Base-by-base conservation (phyloP, 2,888 invertebrate genomes). In the Volucella inflata region DNA sequence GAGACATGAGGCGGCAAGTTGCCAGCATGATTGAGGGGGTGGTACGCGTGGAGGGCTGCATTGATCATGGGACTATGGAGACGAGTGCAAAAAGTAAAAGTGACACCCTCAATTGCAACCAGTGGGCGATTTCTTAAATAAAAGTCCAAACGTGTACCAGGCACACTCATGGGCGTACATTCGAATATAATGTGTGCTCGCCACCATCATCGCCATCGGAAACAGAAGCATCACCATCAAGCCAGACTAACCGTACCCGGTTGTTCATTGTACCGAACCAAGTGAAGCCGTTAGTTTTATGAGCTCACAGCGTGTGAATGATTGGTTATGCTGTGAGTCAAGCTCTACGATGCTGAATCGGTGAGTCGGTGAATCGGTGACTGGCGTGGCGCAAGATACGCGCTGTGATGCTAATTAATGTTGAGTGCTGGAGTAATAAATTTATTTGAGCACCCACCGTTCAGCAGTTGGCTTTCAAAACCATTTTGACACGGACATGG, bases 91-190 rank as follows among this genome's bases (percentile, higher is more conserved):
- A 65, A 40, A 17, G 10, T 17, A 21, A 55, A 74, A 74, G 50
- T 71, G 76, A 85, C 84, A 85, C 84, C 84, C 84, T 81, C 80
- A 80, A 84, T 85, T 75, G 11, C 46, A 70, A 17, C 36, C 40
- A n/a, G n/a, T 44, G 64, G 57, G 62, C 17, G 68, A 78, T 78
- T 55, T 30, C 30, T 30, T 55, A 40, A 84, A 80, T 76, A 76
- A 80, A 80, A 76, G 84, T 80, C 71, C 80, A 85, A 85, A 62
- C 75, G 21, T 76, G 84, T 85, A 71, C 80, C 84, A 85, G 84
- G 84, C 84, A 85, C 80, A 76, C 71, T 80, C 80, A 80, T 85
- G 80, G 84, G 84, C 84, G 84, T 80, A 80, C 44, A 72, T 67
- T 62, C 50, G 64, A 75, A 64, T 71, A 48, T n/a, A n/a, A n/a